Evolutionary conservation across 37 sponge, comb jelly and placozoan genomes (phyloP).

Genomic region (Aphrocallistes beatrix): DNA sequence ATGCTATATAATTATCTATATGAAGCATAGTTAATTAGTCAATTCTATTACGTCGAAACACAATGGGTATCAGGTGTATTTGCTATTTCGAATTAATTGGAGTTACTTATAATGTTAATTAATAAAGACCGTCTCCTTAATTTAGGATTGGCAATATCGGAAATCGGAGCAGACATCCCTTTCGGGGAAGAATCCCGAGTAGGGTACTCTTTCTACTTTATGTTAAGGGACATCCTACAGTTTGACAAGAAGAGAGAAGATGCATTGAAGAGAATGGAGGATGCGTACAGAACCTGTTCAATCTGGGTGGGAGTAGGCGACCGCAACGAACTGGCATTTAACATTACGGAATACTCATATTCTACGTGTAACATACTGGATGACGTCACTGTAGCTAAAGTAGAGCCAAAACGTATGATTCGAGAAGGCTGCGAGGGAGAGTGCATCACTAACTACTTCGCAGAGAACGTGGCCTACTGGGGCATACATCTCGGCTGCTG

Average conservation of each 20-base stretch:
- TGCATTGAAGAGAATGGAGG: slow-evolving; percentile 34
- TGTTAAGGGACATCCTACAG: slow-evolving; percentile 46
- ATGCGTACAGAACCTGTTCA: slow-evolving; percentile 52
- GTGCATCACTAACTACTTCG: slow-evolving; percentile 32
- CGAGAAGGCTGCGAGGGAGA: slow-evolving; percentile 27
- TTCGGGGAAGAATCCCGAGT: slow-evolving; percentile 40
- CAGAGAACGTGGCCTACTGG: slow-evolving; percentile 46
- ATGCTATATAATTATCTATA: too few relatives aligned
- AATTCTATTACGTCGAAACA: too few relatives aligned
- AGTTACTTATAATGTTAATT: too few relatives aligned
- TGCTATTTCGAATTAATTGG: too few relatives aligned
- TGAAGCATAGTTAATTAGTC: too few relatives aligned
- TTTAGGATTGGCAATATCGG: slow-evolving; percentile 39
- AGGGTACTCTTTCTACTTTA: slow-evolving; percentile 45
- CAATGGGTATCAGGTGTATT: too few relatives aligned
- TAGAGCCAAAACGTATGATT: slow-evolving; percentile 27
- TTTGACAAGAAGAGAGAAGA: slow-evolving; percentile 40
- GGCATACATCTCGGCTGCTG: slow-evolving; percentile 55
- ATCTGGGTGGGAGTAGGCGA: slow-evolving; percentile 62
- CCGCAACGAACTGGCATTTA: slow-evolving; percentile 25
- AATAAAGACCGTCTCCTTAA: slow-evolving; percentile 23
- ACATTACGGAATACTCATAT: slow-evolving; percentile 39
- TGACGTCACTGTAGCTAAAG: slow-evolving; percentile 36
- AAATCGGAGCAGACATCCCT: slow-evolving; percentile 39
- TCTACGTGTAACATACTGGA: slow-evolving; percentile 43